phyloP scores from a whole-genome alignment of 2,888 invertebrate species.

The Micropterix aruncella region DNA sequence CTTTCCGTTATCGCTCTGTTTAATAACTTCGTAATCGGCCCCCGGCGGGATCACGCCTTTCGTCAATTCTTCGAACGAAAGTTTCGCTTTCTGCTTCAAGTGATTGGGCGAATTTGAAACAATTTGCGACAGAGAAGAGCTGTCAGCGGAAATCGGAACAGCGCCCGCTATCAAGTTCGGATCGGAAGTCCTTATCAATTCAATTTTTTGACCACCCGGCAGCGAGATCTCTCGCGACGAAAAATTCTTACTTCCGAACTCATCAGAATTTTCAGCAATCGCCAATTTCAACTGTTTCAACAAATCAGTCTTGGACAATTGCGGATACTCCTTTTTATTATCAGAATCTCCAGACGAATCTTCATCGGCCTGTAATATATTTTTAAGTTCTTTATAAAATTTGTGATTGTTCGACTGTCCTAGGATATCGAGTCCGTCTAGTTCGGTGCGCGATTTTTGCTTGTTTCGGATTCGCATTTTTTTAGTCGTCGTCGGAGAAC shows the following conservation, averaged over 20 bases:
- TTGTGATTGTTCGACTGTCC: conserved; percentile 41
- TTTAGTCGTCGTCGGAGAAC: conserved; percentile 21
- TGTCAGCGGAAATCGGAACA: conserved; percentile 33
- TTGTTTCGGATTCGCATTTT: conserved; percentile 25
- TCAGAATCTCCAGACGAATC: conserved; percentile 40
- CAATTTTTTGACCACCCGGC: conserved; percentile 61
- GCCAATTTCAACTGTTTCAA: conserved; percentile 62
- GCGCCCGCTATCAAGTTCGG: conserved; percentile 52
- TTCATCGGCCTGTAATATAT: conserved; percentile 38
- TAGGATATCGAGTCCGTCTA: conserved; percentile 20
- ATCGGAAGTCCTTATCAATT: conserved; percentile 56
- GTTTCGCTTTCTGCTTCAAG: conserved; percentile 42
- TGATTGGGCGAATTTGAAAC: conserved; percentile 27
- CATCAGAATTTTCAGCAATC: conserved; percentile 51
- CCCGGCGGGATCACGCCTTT: conserved; percentile 67
- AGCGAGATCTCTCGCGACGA: conserved; percentile 60
- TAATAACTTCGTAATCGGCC: conserved; percentile 68
- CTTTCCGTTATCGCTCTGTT: conserved; percentile 58
- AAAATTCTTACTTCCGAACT: conserved; percentile 50
- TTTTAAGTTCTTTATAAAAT: conserved; percentile 42
- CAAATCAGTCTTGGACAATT: conserved; percentile 54
- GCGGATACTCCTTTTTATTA: conserved; percentile 36
- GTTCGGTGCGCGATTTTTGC: conserved; percentile 21
- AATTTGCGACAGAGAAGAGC: conserved; percentile 27
- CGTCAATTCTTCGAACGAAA: conserved; percentile 62